Base-by-base conservation (phyloP, 2,797 vertebrate species). In the Hyperoplus lanceolatus region DNA sequence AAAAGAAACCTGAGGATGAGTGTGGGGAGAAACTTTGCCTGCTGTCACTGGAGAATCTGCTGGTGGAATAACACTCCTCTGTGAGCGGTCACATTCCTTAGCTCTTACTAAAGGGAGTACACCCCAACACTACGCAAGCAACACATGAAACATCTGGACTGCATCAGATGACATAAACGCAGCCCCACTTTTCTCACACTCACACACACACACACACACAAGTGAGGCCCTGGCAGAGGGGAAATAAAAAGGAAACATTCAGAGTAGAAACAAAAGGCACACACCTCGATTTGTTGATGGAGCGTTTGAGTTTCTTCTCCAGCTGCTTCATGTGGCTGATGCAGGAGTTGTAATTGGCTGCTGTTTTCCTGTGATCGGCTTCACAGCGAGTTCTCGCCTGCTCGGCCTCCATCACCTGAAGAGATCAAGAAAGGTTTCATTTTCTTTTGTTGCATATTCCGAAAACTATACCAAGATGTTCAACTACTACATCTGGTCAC, bases 331-430 rank as follows among this genome's bases (percentile, higher is more conserved):
- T 98, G 90, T 97, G 97, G 81, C 95, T 90, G 90, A 98, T 97
- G 58, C 97, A 96, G 0, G 96, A 94, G 0, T 97, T 97, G 92
- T 99, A 97, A 81, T 97, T 96, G 83, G 96, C 94, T 0, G 98
- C 97, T 0, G 98, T 99, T 87, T 99, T 97, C 77, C 94, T 97
- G 92, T 99, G 98, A 55, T 97, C 96, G 38, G 96, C 76, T 81
- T 99, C 98, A 0, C 97, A 97, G 80, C 94, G 94, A 0, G 96
- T 97, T 91, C 98, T 97, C 15, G 95, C 96, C 91, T 96, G 97
- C 80, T 99, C 98, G 0, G 98, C 98, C 83, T 98, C 98, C 98
- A 99, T 98, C 83, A 99, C 98, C 98, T 99, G 88, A 53, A 87
- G 85, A 5, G 39, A 45, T 18, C 45, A 18, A 76, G 29, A 42